Percentiles rank a stretch among this genome's conserved stretches.
Conservation (phyloP, 2,797 vertebrate species). For the Liparis tanakae region DNA sequence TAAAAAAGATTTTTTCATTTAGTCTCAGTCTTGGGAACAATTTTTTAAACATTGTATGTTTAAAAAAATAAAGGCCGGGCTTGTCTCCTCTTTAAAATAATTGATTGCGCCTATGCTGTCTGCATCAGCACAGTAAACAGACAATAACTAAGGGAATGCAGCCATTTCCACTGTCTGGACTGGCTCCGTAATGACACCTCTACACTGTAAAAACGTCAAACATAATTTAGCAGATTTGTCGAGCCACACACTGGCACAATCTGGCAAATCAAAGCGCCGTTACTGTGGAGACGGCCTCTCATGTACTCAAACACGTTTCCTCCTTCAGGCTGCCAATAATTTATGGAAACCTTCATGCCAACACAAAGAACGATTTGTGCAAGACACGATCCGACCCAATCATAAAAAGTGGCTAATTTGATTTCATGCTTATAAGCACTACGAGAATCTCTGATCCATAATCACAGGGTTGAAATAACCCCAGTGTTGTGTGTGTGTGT, state of each 20-base stretch:
- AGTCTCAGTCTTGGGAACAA: neutral
- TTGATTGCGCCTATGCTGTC: neutral
- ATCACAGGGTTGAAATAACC: constrained; percentile 36
- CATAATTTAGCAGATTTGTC: constrained; percentile 42
- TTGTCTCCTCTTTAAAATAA: neutral
- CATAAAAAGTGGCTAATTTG: constrained; percentile 58
- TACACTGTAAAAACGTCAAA: constrained; percentile 34
- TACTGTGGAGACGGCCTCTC: constrained; percentile 53
- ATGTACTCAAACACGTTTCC: constrained; percentile 36
- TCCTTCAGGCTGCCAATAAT: constrained; percentile 43
- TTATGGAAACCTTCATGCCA: constrained; percentile 48
- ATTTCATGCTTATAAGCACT: constrained; percentile 59
- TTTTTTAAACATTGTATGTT: no score
- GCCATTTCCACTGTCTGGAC: constrained; percentile 22
- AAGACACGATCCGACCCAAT: constrained; percentile 47
- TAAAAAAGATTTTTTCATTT: neutral
- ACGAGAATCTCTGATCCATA: constrained; percentile 54
- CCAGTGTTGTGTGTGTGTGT: constrained; percentile 27
- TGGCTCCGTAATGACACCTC: constrained; percentile 20
- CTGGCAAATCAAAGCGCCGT: constrained; percentile 39
- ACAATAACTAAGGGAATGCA: neutral
- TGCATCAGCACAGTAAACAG: constrained; percentile 2
- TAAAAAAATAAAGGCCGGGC: neutral
- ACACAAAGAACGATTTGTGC: constrained; percentile 48
- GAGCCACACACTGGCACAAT: constrained; percentile 15